Percentiles rank a stretch among this genome's conserved stretches.
phyloP scores from a whole-genome alignment of 2,888 invertebrate species.

The Barypeithes pellucidus region DNA sequence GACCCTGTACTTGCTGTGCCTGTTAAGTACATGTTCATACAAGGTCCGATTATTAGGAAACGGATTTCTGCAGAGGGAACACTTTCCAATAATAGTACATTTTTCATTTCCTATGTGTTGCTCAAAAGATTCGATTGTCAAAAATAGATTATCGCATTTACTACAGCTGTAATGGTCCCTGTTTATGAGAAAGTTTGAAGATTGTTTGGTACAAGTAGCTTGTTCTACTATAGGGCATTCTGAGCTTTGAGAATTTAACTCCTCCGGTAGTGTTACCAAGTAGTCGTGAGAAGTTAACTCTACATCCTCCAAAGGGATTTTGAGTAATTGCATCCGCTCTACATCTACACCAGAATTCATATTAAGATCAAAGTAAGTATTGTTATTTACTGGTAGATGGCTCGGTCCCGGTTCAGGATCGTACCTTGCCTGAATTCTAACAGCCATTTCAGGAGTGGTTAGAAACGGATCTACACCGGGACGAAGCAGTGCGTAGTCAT shows the following conservation, averaged over 20 bases:
- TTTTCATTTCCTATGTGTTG: conserved; percentile 41
- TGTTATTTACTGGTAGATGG: conserved; percentile 18
- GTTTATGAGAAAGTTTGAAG: conserved; percentile 39
- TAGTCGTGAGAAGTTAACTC: conserved; percentile 22
- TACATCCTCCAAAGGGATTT: conserved; percentile 26
- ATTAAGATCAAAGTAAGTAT: conserved; percentile 31
- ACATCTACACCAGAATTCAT: conserved; percentile 24
- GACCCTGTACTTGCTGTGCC: conserved; percentile 38
- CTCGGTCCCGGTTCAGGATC: conserved; percentile 10
- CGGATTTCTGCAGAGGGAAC: conserved; percentile 33
- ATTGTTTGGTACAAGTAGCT: conserved; percentile 34
- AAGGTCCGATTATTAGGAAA: conserved; percentile 40
- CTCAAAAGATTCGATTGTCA: conserved; percentile 40
- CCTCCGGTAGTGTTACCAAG: conserved; percentile 20
- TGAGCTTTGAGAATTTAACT: background rate
- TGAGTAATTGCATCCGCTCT: conserved; percentile 18
- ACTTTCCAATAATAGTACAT: conserved; percentile 44
- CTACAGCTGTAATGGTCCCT: conserved; percentile 46
- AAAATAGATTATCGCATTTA: conserved; percentile 49
- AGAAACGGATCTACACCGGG: conserved; percentile 49
- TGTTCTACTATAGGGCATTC: conserved; percentile 17
- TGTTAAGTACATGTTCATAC: conserved; percentile 39
- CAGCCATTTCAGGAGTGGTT: conserved; percentile 11
- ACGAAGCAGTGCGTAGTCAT: conserved; percentile 39
- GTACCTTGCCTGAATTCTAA: background rate